These are phyloP conservation scores for Dipodomys ordii DNA, from an alignment of 2,113 vertebrate species.

Conservation along the genomic window DNA sequence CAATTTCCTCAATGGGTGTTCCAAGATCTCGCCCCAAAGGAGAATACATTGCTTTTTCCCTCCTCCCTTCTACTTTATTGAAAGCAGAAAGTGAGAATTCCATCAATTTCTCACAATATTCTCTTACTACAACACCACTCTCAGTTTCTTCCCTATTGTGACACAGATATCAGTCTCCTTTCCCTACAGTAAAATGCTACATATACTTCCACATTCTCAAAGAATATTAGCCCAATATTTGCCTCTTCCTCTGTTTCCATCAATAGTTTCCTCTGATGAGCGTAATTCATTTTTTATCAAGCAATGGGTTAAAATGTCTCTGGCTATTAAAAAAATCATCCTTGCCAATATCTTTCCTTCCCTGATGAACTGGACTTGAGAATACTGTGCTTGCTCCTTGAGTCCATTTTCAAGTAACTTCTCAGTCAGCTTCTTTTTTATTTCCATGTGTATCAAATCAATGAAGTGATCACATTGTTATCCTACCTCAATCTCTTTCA, in stretches of 20 bases:
- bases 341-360: neutral
- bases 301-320: neutral
- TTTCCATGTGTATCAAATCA: neutral
- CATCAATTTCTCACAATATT: neutral
- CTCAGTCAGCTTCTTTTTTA: neutral
- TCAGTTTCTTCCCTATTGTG: neutral
- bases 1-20: neutral
- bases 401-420: neutral
- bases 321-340: neutral
- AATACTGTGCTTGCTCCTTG: neutral
- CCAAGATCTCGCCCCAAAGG: neutral
- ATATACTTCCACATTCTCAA: neutral
- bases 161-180: slow-evolving; percentile 16
- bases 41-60: slow-evolving; percentile 18
- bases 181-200: neutral
- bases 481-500: neutral
- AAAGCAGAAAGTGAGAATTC: no score
- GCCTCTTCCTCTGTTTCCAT: neutral
- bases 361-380: neutral
- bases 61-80: neutral
- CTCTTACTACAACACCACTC: neutral
- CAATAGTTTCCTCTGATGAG: neutral
- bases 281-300: neutral
- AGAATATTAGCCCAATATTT: neutral
- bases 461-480: neutral